Percentiles rank a stretch among this genome's conserved stretches.
phyloP scores from a whole-genome alignment of 2,113 vertebrate species.

The Rhinopomastus cyanomelas region DNA sequence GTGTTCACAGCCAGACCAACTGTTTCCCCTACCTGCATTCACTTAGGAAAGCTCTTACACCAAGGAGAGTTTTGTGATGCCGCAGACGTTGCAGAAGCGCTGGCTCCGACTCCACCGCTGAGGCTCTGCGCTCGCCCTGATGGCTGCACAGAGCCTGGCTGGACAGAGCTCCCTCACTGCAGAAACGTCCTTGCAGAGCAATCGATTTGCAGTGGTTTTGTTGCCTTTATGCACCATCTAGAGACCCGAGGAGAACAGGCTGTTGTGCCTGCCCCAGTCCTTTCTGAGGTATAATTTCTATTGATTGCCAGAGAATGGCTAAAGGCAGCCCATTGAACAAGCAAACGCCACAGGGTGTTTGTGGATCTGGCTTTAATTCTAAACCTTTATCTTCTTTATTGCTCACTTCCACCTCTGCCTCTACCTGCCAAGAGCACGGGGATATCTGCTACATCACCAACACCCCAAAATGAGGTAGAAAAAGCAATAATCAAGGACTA shows the following conservation, averaged over 20 bases:
- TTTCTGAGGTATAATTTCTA: not conserved
- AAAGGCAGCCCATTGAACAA: not conserved
- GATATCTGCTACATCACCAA: not conserved
- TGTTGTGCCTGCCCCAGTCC: not conserved
- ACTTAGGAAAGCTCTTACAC: not conserved
- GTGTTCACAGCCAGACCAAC: no score
- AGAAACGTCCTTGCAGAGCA: no score
- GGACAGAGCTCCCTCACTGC: not conserved
- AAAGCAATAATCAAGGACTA: not conserved
- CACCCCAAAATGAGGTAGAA: not conserved
- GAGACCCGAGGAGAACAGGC: not conserved
- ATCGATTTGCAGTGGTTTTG: accelerated
- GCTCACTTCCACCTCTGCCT: not conserved
- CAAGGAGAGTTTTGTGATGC: not conserved
- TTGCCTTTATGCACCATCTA: not conserved
- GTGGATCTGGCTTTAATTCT: not conserved
- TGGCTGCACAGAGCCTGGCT: not conserved
- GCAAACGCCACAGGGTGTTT: not conserved
- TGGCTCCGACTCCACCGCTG: not conserved
- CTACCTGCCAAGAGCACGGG: not conserved
- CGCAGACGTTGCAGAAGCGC: not conserved
- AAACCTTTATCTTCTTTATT: not conserved
- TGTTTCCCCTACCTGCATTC: not conserved
- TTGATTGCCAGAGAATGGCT: not conserved
- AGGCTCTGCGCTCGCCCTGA: not conserved